Evolutionary conservation across 2,888 invertebrate species (phyloP), one percentile per base, ranked within the genome.

Genomic region (Brachyptera putata): DNA sequence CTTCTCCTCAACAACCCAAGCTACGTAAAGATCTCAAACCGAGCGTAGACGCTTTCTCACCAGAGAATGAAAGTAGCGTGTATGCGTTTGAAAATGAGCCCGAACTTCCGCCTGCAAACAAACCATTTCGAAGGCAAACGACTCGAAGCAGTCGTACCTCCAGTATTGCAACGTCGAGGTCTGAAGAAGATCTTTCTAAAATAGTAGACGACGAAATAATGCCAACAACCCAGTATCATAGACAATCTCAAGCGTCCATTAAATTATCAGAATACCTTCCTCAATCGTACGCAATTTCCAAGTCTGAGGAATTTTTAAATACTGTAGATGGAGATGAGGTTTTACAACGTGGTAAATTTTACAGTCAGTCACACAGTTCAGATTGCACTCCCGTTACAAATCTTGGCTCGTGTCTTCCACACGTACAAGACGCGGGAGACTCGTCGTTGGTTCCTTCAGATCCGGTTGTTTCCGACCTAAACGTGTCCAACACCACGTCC

Each of bases 71-170:
- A 69, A 83, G 84, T 62, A 85, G 85, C 61, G 82, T 86, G 14
- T 86, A 87, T 68, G 86, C 86, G 1, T 87, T 87, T 70, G 85
- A 85, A 65, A 84, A 84, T 63, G 85, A 85, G 43, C 80, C 79
- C 26, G 85, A 84, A 61, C 76, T 79, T 16, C 77, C 77, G n/a
- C 69, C 75, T 1, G 73, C 79, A 21, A 80, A 75, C 59, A 81
- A 82, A 14, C 84, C 83, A 1, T 84, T 85, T 69, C 72, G 83
- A 34, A 71, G 81, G 43, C 79, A 79, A 26, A 36, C 49, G 7
- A 62, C 64, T 9, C 30, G 66, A 60, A 74, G 63, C 67, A 73
- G 59, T 74, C 72, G 67, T 65, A 57, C 68, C 11, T 65, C 65
- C 9, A 66, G 76, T 65, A 75, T 76, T 1, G 74, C 75, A 2